Evolutionary conservation across 2,113 vertebrate genomes (phyloP), one percentile per base, ranked within the genome.

Genomic region (Actenoides lindsayi): DNA sequence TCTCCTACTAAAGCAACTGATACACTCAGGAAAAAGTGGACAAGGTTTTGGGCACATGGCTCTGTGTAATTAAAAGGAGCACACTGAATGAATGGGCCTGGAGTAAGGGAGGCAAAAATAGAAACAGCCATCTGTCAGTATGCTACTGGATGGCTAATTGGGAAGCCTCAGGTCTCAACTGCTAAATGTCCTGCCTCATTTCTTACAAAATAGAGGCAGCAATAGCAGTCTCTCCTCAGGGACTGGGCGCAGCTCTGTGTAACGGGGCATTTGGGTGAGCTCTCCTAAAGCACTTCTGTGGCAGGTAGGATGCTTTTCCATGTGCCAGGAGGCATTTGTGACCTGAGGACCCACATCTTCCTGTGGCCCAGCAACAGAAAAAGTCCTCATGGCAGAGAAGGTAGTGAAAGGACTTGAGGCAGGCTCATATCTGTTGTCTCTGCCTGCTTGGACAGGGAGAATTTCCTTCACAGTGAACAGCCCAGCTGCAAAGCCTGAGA

Each of bases 81-180:
- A 4, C 35, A 23, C 63, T 64, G 87, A 94, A 83, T 88, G 84
- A 95, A 93, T 77, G 75, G 81, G 51, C 57, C 78, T 75, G 87
- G 70, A 83, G 75, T 93, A 94, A 89, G 20, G 23, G 77, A 94
- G 78, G 91, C 89, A 96, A 83, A 95, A 94, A 85, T 71, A 88
- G 82, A 94, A 92, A 37, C 76, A 70, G 70, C 78, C 80, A 93
- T 96, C 89, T 95, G 81, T 93, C 93, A 82, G 11, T 30, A 20
- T 1, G 3, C 69, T 84, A 21, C 86, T 57, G 77, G 86, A 70
- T 78, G 83, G 89, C 91, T 96, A 57, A 93, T 46, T 81, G 76
- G 91, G 75, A 93, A 95, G 51, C 56, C 81, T 96, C 75, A 33
- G 59, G 79, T 86, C 46, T 88, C 68, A 63, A 74, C 67, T 46